A percentile compares a stretch with the other conserved stretches of the same genome.
phyloP scores from a whole-genome alignment of 2,888 invertebrate species.

The Phaedon cochleariae region DNA sequence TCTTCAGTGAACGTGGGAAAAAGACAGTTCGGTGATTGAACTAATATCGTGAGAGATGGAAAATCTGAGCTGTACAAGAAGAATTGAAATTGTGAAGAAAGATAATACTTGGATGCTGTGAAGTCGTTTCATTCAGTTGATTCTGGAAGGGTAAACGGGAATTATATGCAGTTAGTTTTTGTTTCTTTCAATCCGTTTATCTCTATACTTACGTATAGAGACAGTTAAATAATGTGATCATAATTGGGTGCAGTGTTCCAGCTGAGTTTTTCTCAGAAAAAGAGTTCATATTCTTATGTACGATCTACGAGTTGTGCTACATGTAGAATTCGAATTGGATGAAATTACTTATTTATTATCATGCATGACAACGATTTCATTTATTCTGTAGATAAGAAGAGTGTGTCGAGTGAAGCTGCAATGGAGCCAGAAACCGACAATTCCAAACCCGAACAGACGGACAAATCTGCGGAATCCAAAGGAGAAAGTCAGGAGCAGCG shows the following conservation, averaged over 20 bases:
- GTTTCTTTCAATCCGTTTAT: conserved; percentile 15
- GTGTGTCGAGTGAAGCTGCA: conserved; percentile 42
- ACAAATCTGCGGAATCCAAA: conserved; percentile 36
- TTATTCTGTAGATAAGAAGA: conserved; percentile 54
- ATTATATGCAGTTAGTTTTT: conserved; percentile 41
- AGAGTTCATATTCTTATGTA: conserved; percentile 41
- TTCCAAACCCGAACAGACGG: conserved; percentile 28
- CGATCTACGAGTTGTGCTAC: conserved; percentile 36
- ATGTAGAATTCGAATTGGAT: conserved; percentile 46
- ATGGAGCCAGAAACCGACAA: conserved; percentile 17
- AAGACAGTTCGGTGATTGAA: neutral
- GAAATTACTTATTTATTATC: conserved; percentile 38
- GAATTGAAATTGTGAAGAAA: neutral
- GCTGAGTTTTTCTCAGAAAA: conserved; percentile 30
- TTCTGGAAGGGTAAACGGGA: conserved; percentile 2
- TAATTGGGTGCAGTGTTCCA: conserved; percentile 35
- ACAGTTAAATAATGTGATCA: neutral
- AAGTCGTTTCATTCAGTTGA: neutral
- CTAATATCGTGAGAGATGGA: neutral
- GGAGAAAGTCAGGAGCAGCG: conserved; percentile 35
- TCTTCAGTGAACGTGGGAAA: neutral
- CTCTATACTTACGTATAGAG: conserved; percentile 11
- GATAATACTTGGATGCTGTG: neutral
- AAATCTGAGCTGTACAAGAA: neutral
- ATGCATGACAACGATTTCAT: conserved; percentile 53